Evolutionary conservation across 1,140 invertebrate genomes (phyloP).

Genomic region (Zaprionus africanus): DNA sequence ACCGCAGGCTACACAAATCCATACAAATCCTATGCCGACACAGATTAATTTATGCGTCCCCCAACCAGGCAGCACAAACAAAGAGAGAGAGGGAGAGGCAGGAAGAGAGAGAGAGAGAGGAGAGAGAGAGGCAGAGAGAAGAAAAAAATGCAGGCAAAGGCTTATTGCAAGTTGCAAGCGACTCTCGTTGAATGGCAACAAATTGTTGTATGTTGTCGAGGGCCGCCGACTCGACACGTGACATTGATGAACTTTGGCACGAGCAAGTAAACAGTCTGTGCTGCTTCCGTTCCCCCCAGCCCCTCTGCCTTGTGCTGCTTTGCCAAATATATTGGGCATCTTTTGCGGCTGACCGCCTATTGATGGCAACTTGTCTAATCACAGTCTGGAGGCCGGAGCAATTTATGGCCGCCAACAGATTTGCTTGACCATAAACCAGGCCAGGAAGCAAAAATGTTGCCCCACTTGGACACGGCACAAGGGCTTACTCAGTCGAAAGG

Average conservation of each 20-base stretch:
- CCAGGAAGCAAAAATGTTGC: conserved; percentile 72
- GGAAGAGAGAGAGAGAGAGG: conserved; percentile 20
- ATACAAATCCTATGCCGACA: conserved; percentile 69
- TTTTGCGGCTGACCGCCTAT: conserved; percentile 48
- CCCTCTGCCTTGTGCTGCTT: not conserved
- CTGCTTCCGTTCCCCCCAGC: not conserved
- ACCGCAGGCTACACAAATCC: conserved; percentile 55
- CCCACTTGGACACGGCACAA: conserved; percentile 19
- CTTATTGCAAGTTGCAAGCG: conserved; percentile 62
- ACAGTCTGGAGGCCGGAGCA: conserved; percentile 57
- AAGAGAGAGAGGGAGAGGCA: not conserved
- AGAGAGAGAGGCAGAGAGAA: not conserved
- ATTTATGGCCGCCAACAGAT: conserved; percentile 74
- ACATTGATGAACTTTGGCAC: conserved; percentile 78
- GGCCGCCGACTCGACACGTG: conserved; percentile 48
- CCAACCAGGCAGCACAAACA: conserved; percentile 11
- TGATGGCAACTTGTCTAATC: conserved; percentile 72
- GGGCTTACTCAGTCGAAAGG: not conserved
- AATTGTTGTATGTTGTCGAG: conserved; percentile 62
- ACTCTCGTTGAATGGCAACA: conserved; percentile 53
- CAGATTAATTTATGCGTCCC: conserved; percentile 75
- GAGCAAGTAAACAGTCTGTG: not conserved
- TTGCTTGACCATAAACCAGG: conserved; percentile 69
- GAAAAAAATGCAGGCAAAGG: conserved; percentile 11
- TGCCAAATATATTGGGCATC: conserved; percentile 34